These are phyloP conservation scores for Salvelinus sp. DNA, from an alignment of 2,113 vertebrate genomes.

Conservation along the genomic window DNA sequence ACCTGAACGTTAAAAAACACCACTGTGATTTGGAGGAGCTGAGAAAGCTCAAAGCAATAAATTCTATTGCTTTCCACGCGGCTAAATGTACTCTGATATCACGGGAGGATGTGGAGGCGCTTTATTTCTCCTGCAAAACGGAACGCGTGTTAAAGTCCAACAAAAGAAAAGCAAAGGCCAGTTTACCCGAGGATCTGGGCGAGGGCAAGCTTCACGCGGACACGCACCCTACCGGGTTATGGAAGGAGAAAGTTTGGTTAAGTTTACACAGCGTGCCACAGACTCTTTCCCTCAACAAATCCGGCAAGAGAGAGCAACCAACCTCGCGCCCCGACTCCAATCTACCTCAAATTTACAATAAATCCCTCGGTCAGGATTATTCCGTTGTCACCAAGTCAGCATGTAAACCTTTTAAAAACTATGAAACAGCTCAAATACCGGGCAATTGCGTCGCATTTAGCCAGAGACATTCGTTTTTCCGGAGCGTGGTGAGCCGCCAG, in stretches of 20 bases:
- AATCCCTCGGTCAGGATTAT: conserved; percentile 79
- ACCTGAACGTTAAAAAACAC: conserved; percentile 97
- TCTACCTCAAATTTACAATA: conserved; percentile 98
- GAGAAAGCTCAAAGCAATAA: conserved; percentile 97
- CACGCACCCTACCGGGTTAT: conserved; percentile 76
- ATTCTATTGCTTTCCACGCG: conserved; percentile 98
- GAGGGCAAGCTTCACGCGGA: conserved; percentile 68
- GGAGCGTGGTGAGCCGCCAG: conserved; percentile 79
- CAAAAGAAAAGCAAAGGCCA: conserved; percentile 82
- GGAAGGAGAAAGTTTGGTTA: conserved; percentile 97
- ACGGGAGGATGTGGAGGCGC: conserved; percentile 96
- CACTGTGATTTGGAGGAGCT: conserved; percentile 98
- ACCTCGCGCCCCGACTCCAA: conserved; percentile 82
- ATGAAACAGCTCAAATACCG: conserved; percentile 83
- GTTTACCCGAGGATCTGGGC: conserved; percentile 68
- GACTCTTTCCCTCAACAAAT: conserved; percentile 81
- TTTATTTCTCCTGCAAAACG: conserved; percentile 96
- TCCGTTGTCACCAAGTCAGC: conserved; percentile 76
- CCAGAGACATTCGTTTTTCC: conserved; percentile 80
- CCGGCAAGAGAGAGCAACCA: conserved; percentile 71
- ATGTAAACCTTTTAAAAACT: conserved; percentile 86
- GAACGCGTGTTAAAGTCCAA: conserved; percentile 93
- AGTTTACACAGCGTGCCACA: conserved; percentile 86
- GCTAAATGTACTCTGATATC: conserved; percentile 99
- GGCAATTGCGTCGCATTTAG: conserved; percentile 80